Base-by-base conservation (phyloP, 2,113 vertebrate genomes). In the Columba janthina region DNA sequence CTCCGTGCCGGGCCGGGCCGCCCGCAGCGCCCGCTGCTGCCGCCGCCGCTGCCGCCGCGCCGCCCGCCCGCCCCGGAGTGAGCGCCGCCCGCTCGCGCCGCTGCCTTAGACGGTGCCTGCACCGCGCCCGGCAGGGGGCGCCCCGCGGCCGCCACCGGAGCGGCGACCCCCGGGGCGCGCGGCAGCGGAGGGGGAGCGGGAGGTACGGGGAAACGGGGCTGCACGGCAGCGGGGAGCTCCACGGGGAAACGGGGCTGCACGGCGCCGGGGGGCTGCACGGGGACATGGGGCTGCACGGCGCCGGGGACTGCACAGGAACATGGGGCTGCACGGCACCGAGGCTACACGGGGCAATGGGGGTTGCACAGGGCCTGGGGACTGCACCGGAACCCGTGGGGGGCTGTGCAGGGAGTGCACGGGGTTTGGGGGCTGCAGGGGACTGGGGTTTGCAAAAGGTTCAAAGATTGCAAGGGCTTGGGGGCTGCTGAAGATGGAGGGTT, bases 271-370 rank as follows among this genome's bases (percentile, higher is more conserved):
- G 24, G 42, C 8, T 16, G 36, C 16, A 38, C 4, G 6, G 66
- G 7, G 24, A 11, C 66, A 6, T 5, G 3, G 19, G 0, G 24
- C 28, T 25, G 19, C 0, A 8, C 14, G 57, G 17, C n/a, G 25
- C 3, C 1, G 14, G 0, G 7, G 8, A 13, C 19, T 48, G 61
- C 53, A 12, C 0, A 9, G 44, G 70, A 28, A 22, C 31, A 46
- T 2, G 10, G 26, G 40, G 64, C 29, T 44, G 28, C 12, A 44
- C 28, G 29, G 64, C 16, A 40, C 36, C 9, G 31, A 22, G 38
- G 48, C 19, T 48, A 20, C 19, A 48, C 22, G 48, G 48, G 21
- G 21, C 15, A 15, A 17, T 44, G 48, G 48, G 7, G 8, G 16
- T 13, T 48, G 61, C 53, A 14, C 0, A 9, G 44, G 50, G 50